phyloP scores from a whole-genome alignment of 1,140 invertebrate species.

The Meloidogyne exigua region DNA sequence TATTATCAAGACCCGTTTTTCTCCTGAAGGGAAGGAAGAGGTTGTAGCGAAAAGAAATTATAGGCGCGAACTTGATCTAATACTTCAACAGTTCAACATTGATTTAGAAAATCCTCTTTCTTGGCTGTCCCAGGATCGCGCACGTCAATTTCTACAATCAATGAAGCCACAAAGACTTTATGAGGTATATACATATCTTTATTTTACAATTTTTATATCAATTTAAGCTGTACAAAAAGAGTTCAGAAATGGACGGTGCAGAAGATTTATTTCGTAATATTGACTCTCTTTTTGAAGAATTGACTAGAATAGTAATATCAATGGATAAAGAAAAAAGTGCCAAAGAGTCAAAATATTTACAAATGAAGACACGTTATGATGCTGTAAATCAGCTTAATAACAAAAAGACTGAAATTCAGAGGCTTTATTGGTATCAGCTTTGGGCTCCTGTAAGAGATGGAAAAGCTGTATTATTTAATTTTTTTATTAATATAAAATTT shows the following conservation, averaged over 20 bases:
- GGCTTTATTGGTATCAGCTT: constrained; percentile 27
- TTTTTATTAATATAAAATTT: background rate
- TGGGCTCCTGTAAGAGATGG: constrained; percentile 29
- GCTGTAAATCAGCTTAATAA: constrained; percentile 11
- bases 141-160: constrained; percentile 40
- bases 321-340: constrained; percentile 21
- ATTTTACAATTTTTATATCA: background rate
- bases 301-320: constrained; percentile 1
- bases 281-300: constrained; percentile 26
- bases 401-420: constrained; percentile 9
- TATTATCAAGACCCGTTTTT: constrained; percentile 24
- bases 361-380: constrained; percentile 20
- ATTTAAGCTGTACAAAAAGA: constrained; percentile 22
- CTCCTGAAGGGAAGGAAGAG: constrained; percentile 15
- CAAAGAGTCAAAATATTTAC: constrained; percentile 22
- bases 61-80: constrained; percentile 36
- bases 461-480: background rate
- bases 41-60: constrained; percentile 25
- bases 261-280: constrained; percentile 20
- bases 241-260: constrained; percentile 23
- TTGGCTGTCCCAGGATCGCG: constrained; percentile 48
- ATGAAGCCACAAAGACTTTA: constrained; percentile 52
- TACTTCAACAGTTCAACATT: constrained; percentile 43
- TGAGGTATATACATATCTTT: constrained; percentile 24
- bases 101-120: constrained; percentile 47